These are phyloP conservation scores for Cherax destructor DNA, from an alignment of 1,140 invertebrate species.

Conservation along the genomic window DNA sequence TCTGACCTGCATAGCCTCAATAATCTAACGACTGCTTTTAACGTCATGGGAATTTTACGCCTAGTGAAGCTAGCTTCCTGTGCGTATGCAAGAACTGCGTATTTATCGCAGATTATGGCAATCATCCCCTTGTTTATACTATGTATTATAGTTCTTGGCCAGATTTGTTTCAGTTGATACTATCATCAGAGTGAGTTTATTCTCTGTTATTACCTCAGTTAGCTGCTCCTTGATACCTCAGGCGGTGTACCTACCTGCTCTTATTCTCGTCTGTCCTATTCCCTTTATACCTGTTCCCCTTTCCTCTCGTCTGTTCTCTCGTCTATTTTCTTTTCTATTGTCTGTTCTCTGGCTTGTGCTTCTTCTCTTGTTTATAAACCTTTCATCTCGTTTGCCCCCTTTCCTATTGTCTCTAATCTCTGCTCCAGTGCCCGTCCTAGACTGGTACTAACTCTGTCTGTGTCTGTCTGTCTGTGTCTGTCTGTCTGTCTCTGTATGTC, in stretches of 20 bases:
- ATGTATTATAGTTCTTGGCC: neutral
- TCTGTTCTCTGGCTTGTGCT: no score
- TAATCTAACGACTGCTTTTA: conserved; percentile 43
- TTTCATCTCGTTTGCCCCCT: neutral
- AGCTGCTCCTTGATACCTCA: no score
- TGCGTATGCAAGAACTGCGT: neutral
- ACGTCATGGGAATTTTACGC: conserved; percentile 22
- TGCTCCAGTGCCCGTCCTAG: no score
- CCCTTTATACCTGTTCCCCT: no score
- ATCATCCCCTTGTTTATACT: neutral
- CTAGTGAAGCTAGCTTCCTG: neutral
- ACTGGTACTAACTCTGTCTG: no score
- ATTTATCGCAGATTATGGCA: neutral
- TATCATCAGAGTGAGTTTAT: neutral
- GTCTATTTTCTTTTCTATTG: no score
- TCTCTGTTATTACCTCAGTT: no score
- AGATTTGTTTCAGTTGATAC: neutral
- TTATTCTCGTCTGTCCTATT: no score
- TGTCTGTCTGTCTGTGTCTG: no score
- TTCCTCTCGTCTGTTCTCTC: no score
- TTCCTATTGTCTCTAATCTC: neutral
- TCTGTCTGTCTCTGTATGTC: no score
- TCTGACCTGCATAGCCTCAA: neutral
- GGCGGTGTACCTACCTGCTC: no score
- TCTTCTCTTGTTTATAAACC: neutral